phyloP scores from a whole-genome alignment of 2,797 vertebrate species.

The Dicrostonyx torquatus region DNA sequence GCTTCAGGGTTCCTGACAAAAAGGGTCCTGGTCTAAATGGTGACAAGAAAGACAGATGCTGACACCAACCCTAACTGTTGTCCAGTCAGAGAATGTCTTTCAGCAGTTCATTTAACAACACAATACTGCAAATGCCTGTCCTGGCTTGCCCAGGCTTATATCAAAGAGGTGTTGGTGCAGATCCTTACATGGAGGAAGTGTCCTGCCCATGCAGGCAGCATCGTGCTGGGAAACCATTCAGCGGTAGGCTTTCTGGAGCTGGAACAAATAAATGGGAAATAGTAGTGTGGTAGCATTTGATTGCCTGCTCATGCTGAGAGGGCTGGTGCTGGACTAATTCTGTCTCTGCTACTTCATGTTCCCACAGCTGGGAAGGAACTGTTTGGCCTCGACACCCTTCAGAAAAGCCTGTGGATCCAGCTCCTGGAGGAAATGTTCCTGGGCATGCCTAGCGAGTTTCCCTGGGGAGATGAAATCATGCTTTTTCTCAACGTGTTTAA shows the following conservation, averaged over 20 bases:
- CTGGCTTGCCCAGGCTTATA: not conserved
- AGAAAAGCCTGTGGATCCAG: conserved; percentile 99
- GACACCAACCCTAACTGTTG: not conserved
- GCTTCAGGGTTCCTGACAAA: not conserved
- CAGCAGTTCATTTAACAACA: not conserved
- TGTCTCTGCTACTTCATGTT: conserved; percentile 45
- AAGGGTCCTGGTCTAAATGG: not conserved
- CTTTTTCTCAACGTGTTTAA: conserved; percentile 98
- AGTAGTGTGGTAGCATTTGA: not conserved
- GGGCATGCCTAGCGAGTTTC: conserved; percentile 99
- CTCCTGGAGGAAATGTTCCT: conserved; percentile 99
- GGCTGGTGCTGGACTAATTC: conserved; percentile 10
- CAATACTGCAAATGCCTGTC: not conserved
- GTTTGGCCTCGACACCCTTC: conserved; percentile 97
- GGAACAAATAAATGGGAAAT: not conserved
- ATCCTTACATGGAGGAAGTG: not conserved
- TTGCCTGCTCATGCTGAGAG: accelerated
- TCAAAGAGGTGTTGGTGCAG: not conserved
- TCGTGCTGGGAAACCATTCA: not conserved
- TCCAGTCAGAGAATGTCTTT: conserved; percentile 4
- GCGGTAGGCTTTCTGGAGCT: not conserved
- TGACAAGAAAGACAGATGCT: not conserved
- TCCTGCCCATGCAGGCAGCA: not conserved
- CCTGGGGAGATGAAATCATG: conserved; percentile 99
- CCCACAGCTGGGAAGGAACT: conserved; percentile 93